Evolutionary conservation across 1,140 invertebrate species (phyloP).

Genomic region (Diorhabda carinulata): DNA sequence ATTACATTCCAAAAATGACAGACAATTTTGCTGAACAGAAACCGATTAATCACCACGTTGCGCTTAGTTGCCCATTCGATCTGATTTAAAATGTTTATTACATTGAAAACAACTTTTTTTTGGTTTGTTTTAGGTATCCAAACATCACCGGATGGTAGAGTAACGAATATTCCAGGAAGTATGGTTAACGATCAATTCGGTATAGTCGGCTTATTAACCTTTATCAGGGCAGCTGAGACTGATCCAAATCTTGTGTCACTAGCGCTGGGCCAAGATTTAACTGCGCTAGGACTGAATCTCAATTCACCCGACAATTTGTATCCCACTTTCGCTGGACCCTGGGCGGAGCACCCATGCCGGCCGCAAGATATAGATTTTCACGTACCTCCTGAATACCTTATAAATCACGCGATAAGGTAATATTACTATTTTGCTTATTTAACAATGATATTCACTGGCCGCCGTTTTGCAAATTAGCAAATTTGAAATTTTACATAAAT

Average conservation of each 20-base stretch:
- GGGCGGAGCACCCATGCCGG: slow-evolving; percentile 94
- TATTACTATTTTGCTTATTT: background rate
- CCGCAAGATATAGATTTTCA: slow-evolving; percentile 99
- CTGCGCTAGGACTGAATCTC: slow-evolving; percentile 94
- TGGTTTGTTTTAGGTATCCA: slow-evolving; percentile 69
- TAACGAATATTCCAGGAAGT: slow-evolving; percentile 95
- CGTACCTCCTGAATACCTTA: slow-evolving; percentile 97
- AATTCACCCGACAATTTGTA: slow-evolving; percentile 96
- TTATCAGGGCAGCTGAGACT: slow-evolving; percentile 94
- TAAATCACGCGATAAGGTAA: slow-evolving; percentile 81
- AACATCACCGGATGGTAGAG: slow-evolving; percentile 92
- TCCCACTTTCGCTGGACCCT: slow-evolving; percentile 96
- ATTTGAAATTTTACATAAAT: no score
- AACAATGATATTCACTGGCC: no score
- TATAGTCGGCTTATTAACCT: slow-evolving; percentile 95
- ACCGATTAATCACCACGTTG: no score
- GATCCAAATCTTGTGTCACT: slow-evolving; percentile 93
- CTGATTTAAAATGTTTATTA: no score
- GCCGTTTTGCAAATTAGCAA: no score
- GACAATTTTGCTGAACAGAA: no score
- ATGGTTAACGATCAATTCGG: slow-evolving; percentile 99
- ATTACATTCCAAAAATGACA: no score
- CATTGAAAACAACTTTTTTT: no score
- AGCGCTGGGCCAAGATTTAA: slow-evolving; percentile 95
- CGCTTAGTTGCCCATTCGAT: no score